Evolutionary conservation across 2,888 invertebrate species (phyloP), one percentile per base, ranked within the genome.

Genomic region (Chalcis sispes): DNA sequence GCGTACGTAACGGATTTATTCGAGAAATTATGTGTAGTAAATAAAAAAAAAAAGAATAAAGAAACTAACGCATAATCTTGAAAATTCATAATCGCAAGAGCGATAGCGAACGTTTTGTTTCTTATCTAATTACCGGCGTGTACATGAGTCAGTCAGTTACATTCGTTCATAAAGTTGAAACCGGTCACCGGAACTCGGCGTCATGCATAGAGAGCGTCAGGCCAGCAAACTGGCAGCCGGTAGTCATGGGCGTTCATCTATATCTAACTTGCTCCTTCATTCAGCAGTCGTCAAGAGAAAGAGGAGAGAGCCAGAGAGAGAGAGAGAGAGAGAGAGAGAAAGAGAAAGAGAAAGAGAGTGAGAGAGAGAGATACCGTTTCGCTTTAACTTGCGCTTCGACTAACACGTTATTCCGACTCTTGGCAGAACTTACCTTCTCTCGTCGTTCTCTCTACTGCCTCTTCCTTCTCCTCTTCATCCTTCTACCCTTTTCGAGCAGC

Each of bases 351-450:
- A n/a, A n/a, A n/a, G n/a, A n/a, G n/a, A 36, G n/a, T n/a, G n/a
- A 10, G 8, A n/a, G 15, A n/a, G n/a, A 1, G n/a, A 36, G 40
- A 52, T 61, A 36, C n/a, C 25, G 15, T 23, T 40, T 50, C 20
- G 23, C 32, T 50, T 23, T 23, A 25, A 20, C 23, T 54, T 50
- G 25, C 15, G 42, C 27, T 27, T 50, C 15, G 15, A 54, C 10
- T 48, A 72, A 65, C 46, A 36, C 54, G 64, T 36, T 56, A 52
- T n/a, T 27, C 32, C 42, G 8, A 10, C 36, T 65, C 72, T 69
- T 73, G 66, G 67, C 61, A 67, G 65, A 36, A 29, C 52, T 65
- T 48, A 15, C n/a, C 69, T 69, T 58, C n/a, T n/a, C n/a, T n/a
- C n/a, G n/a, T n/a, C n/a, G n/a, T n/a, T n/a, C n/a, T n/a, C n/a